A percentile compares a stretch with the other conserved stretches of the same genome.
Conservation (phyloP, 1,140 invertebrate species). For the Aphidius gifuensis region DNA sequence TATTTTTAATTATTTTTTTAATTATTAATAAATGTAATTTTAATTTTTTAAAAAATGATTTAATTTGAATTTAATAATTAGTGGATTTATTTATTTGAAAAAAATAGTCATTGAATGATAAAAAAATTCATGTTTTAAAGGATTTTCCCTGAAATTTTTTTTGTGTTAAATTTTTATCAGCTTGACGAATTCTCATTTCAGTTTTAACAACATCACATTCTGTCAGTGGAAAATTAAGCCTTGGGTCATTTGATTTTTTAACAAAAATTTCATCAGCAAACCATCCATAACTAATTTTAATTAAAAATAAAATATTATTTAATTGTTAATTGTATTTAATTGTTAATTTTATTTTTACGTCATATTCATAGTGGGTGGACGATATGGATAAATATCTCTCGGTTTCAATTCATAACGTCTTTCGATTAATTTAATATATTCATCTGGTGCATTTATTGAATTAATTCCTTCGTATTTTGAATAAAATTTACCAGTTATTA, state of each 20-base stretch:
- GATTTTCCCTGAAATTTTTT: conserved; percentile 38
- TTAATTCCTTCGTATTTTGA: conserved; percentile 38
- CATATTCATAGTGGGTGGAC: conserved; percentile 42
- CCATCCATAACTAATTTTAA: conserved; percentile 47
- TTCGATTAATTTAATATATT: conserved; percentile 40
- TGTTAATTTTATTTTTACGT: conserved; percentile 33
- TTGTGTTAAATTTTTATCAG: conserved; percentile 29
- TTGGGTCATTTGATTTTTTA: conserved; percentile 32
- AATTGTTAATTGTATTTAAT: conserved; percentile 9
- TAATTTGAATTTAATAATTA: no score
- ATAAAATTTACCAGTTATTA: conserved; percentile 44
- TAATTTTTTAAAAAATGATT: no score
- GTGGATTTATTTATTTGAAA: no score
- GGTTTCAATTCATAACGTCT: conserved; percentile 28
- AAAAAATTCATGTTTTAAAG: conserved; percentile 30
- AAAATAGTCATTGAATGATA: background rate
- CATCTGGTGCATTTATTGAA: conserved; percentile 24
- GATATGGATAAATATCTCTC: conserved; percentile 37
- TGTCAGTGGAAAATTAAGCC: conserved; percentile 38
- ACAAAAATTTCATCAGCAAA: conserved; percentile 32
- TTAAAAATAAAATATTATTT: conserved; percentile 8
- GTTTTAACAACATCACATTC: conserved; percentile 38
- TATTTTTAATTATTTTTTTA: no score
- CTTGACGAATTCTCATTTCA: conserved; percentile 36
- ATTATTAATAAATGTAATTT: no score